A percentile compares a stretch with the other conserved stretches of the same genome.
phyloP scores from a whole-genome alignment of 2,888 invertebrate genomes.

The Axea sp. region DNA sequence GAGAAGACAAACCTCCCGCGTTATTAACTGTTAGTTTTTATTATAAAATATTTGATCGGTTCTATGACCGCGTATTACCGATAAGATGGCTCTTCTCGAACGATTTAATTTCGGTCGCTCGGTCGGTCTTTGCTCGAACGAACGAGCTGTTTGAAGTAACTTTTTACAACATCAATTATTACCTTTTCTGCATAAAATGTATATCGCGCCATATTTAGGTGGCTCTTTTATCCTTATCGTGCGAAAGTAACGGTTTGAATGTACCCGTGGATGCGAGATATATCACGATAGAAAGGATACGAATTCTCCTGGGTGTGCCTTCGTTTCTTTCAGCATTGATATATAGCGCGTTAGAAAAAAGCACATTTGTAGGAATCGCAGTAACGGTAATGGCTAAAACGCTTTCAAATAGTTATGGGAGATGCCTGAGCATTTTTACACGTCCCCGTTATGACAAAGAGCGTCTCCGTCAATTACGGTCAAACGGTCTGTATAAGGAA shows the following conservation, averaged over 20 bases:
- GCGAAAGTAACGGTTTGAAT: slow-evolving; percentile 57
- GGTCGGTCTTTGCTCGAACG: too few species aligned
- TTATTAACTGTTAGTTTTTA: slow-evolving; percentile 27
- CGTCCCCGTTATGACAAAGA: slow-evolving; percentile 44
- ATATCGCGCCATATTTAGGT: slow-evolving; percentile 36
- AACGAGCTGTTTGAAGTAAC: too few species aligned
- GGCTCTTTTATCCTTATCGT: slow-evolving; percentile 37
- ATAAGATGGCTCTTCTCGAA: too few species aligned
- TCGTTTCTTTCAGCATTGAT: slow-evolving; percentile 52
- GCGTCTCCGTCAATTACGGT: slow-evolving; percentile 34
- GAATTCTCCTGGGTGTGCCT: slow-evolving; percentile 59
- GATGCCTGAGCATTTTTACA: slow-evolving; percentile 12
- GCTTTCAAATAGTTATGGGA: slow-evolving; percentile 20
- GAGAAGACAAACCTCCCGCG: slow-evolving; percentile 22
- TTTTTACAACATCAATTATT: slow-evolving; percentile 25
- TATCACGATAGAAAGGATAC: slow-evolving; percentile 52
- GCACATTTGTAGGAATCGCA: slow-evolving; percentile 54
- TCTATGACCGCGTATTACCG: background rate
- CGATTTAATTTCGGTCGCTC: background rate
- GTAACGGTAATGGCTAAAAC: slow-evolving; percentile 53
- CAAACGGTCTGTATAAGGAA: background rate
- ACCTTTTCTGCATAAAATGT: slow-evolving; percentile 36
- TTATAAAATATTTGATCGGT: slow-evolving; percentile 4
- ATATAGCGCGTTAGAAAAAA: slow-evolving; percentile 50
- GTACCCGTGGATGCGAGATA: slow-evolving; percentile 40